Evolutionary conservation across 2,888 invertebrate species (phyloP).

Genomic region (Margaritifera margaritifera): DNA sequence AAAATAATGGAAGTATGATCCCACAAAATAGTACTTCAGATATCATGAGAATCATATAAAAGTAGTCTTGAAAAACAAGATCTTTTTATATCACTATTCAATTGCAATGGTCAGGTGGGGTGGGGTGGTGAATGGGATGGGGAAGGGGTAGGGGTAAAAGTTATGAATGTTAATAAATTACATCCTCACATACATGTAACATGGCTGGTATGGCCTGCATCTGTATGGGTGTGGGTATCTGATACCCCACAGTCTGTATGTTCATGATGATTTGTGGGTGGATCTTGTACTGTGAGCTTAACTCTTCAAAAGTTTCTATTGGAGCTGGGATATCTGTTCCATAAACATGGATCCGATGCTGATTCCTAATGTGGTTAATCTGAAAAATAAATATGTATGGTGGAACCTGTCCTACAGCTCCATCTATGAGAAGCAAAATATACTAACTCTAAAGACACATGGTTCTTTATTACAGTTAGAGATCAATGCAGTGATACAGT

Average conservation of each 20-base stretch:
- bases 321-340: slow-evolving; percentile 88
- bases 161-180: background rate
- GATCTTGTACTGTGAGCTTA: slow-evolving; percentile 78
- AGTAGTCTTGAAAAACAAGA: no score
- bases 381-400: slow-evolving; percentile 64
- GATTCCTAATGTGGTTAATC: slow-evolving; percentile 83
- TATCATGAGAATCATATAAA: no score
- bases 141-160: no score
- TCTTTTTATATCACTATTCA: no score
- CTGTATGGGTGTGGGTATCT: slow-evolving; percentile 70
- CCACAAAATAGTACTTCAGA: no score
- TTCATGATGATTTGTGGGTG: slow-evolving; percentile 80
- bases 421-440: no score
- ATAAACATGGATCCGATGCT: slow-evolving; percentile 83
- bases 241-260: slow-evolving; percentile 74
- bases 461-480: no score
- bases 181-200: slow-evolving; percentile 74
- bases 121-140: no score
- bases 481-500: no score
- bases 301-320: slow-evolving; percentile 79
- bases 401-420: background rate
- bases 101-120: no score
- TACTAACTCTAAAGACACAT: no score
- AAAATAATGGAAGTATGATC: no score
- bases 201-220: slow-evolving; percentile 94